Conservation (phyloP, 2,797 vertebrate genomes). For the Myripristis jacobus region DNA sequence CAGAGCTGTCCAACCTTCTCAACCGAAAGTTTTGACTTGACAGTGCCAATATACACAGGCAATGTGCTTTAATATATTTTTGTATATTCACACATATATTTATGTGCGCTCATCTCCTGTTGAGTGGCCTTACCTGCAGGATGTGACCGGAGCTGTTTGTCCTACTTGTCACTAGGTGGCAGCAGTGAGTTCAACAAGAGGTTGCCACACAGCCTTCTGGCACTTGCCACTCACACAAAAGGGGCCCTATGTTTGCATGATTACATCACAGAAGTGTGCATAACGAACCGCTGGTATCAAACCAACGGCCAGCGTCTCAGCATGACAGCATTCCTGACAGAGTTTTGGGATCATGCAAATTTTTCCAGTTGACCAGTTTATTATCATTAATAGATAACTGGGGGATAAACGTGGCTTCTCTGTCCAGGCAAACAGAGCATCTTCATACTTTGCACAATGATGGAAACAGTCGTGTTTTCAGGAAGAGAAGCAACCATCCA, state of each 20-base stretch:
- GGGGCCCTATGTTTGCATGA: slow-evolving; percentile 28
- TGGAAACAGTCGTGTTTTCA: slow-evolving; percentile 24
- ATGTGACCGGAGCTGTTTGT: slow-evolving; percentile 25
- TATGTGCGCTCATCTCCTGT: no score
- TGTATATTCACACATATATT: no score
- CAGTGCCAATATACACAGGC: no score
- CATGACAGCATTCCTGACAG: slow-evolving; percentile 19
- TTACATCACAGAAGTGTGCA: slow-evolving; percentile 53
- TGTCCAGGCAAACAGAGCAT: slow-evolving; percentile 30
- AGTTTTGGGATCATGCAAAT: slow-evolving; percentile 75
- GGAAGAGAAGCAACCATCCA: slow-evolving; percentile 20
- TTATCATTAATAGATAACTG: slow-evolving; percentile 72
- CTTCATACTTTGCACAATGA: slow-evolving; percentile 46
- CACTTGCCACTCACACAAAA: slow-evolving; percentile 44
- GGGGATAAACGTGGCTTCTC: slow-evolving; percentile 35
- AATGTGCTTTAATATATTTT: not conserved
- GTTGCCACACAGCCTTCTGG: slow-evolving; percentile 9
- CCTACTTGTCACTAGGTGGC: slow-evolving; percentile 70
- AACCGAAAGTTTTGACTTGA: no score
- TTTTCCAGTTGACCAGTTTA: slow-evolving; percentile 30
- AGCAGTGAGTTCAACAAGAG: slow-evolving; percentile 69
- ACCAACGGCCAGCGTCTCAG: slow-evolving; percentile 25
- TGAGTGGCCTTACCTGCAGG: no score
- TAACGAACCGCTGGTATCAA: slow-evolving; percentile 50
- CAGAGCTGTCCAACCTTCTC: not conserved